Percentiles rank a stretch among this genome's conserved stretches.
phyloP scores from a whole-genome alignment of 2,797 vertebrate species.

The Macropus fuliginosus region DNA sequence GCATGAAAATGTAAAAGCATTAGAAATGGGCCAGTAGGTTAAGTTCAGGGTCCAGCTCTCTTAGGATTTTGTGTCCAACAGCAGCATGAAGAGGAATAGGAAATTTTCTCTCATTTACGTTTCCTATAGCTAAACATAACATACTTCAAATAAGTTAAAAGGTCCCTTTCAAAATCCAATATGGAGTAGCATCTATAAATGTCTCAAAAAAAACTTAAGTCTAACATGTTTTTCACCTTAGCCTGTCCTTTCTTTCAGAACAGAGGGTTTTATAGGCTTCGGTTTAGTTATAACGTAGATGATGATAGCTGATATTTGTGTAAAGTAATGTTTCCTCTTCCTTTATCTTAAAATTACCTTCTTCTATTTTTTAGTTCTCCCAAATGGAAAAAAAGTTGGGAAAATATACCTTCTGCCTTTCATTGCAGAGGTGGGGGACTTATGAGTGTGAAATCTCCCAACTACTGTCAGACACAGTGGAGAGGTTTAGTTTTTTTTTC shows the following conservation, averaged over 20 bases:
- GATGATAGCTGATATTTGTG: background rate
- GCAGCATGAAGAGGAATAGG: background rate
- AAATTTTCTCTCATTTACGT: background rate
- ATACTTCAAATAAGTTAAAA: background rate
- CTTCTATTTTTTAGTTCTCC: background rate
- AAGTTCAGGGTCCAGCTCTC: background rate
- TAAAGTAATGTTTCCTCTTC: background rate
- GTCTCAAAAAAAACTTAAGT: background rate
- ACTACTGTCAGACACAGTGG: background rate
- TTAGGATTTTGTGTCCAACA: background rate
- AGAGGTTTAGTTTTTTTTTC: background rate
- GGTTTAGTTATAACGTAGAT: background rate
- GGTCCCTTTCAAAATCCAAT: background rate
- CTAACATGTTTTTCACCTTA: background rate
- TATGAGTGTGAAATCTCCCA: background rate
- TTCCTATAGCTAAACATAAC: background rate
- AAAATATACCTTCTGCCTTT: background rate
- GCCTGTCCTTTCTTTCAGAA: background rate
- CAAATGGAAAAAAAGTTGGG: background rate
- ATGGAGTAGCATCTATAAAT: background rate
- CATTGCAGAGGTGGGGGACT: background rate
- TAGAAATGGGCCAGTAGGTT: background rate
- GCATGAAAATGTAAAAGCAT: background rate
- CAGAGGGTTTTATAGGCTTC: background rate
- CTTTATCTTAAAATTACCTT: background rate